phyloP scores from a whole-genome alignment of 2,888 invertebrate genomes.

The Phyllotreta striolata region DNA sequence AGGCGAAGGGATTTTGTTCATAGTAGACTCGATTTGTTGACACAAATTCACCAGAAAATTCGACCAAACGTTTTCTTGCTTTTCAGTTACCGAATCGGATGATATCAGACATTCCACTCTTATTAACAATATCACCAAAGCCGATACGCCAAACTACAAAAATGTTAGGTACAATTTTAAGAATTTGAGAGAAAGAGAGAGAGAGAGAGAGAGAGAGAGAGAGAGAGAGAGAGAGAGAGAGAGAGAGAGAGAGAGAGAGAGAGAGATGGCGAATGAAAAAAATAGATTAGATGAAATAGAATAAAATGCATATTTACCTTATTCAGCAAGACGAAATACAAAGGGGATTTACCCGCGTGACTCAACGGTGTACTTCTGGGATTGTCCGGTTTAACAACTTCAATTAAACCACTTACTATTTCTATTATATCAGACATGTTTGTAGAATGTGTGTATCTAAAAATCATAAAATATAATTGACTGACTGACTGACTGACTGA shows the following conservation, averaged over 20 bases:
- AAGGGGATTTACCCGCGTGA: slow-evolving; percentile 57
- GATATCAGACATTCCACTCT: slow-evolving; percentile 63
- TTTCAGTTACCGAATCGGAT: slow-evolving; percentile 52
- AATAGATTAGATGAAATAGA: too few relatives aligned
- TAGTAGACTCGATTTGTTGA: slow-evolving; percentile 55
- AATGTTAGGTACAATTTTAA: slow-evolving; percentile 1
- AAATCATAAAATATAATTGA: slow-evolving; percentile 28
- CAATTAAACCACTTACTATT: slow-evolving; percentile 54
- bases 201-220: too few relatives aligned
- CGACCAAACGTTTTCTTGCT: slow-evolving; percentile 61
- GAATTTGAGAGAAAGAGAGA: too few relatives aligned
- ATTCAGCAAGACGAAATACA: slow-evolving; percentile 63
- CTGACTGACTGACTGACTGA: too few relatives aligned
- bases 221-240: too few relatives aligned
- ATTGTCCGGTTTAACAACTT: slow-evolving; percentile 54
- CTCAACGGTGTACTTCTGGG: slow-evolving; percentile 58
- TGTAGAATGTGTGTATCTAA: slow-evolving; percentile 55
- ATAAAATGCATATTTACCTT: slow-evolving; percentile 60
- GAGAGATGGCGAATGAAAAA: too few relatives aligned
- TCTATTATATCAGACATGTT: slow-evolving; percentile 57
- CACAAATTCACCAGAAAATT: slow-evolving; percentile 66
- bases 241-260: too few relatives aligned
- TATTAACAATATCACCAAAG: slow-evolving; percentile 64
- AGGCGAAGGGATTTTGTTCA: slow-evolving; percentile 52
- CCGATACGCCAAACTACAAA: slow-evolving; percentile 67